Conservation (phyloP, 2,113 vertebrate genomes). For the Candoia aspera region DNA sequence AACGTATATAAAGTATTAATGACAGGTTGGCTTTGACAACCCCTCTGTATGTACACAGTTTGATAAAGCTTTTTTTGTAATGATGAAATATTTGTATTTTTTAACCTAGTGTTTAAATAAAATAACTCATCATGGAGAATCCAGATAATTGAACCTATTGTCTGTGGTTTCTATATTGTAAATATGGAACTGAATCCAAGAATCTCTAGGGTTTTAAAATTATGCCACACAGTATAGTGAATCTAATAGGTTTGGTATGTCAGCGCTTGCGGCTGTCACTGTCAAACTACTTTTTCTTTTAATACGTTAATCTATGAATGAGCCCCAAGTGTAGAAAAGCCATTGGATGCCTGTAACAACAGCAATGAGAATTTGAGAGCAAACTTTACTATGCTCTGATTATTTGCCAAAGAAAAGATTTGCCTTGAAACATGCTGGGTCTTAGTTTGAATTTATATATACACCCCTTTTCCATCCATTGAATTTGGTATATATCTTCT, state of each 20-base stretch:
- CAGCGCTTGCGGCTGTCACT: background rate
- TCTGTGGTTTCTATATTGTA: background rate
- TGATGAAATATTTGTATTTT: constrained; percentile 78
- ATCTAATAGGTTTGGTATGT: background rate
- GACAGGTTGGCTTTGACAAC: constrained; percentile 70
- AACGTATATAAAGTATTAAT: constrained; percentile 71
- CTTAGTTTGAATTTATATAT: no score
- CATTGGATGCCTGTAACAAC: background rate
- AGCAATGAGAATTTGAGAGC: background rate
- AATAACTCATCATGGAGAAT: constrained; percentile 68
- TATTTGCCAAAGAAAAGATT: background rate
- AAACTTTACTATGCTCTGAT: background rate
- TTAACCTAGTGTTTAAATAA: constrained; percentile 81
- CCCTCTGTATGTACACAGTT: constrained; percentile 73
- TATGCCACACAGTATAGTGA: background rate
- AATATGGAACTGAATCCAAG: background rate
- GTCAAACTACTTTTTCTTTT: background rate
- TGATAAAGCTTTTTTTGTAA: constrained; percentile 80
- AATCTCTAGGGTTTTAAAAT: background rate
- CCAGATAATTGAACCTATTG: constrained; percentile 10
- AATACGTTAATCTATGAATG: background rate
- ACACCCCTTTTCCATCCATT: no score
- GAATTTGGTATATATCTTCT: no score
- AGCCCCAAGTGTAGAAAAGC: background rate
- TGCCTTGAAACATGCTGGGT: no score